These are phyloP conservation scores for Lordiphosa collinella DNA, from an alignment of 1,140 invertebrate genomes.

Conservation along the genomic window DNA sequence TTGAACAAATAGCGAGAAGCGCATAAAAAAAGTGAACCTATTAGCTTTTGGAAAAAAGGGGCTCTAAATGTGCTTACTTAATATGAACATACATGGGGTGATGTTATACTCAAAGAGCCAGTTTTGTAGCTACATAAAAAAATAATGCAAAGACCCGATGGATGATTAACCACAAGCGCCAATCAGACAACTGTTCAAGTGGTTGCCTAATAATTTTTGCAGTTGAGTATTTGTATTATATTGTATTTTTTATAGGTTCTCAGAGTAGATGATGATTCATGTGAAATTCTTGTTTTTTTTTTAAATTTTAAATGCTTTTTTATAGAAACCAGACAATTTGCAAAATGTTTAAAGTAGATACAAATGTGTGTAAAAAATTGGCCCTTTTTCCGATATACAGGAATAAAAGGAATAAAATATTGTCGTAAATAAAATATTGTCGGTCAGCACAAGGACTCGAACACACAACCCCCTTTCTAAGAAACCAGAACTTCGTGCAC, in stretches of 20 bases:
- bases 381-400: too few relatives aligned
- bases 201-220: conserved; percentile 21
- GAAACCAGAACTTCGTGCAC: too few relatives aligned
- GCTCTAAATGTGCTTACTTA: conserved; percentile 18
- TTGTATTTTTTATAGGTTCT: conserved; percentile 14
- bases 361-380: too few relatives aligned
- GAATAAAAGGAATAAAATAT: too few relatives aligned
- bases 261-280: conserved; percentile 34
- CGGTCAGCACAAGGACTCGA: too few relatives aligned
- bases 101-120: neutral
- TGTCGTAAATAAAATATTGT: too few relatives aligned
- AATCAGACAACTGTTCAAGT: conserved; percentile 38
- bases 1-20: conserved; percentile 47
- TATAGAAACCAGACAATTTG: conserved; percentile 3
- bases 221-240: conserved; percentile 14
- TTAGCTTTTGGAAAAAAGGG: conserved; percentile 44
- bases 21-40: conserved; percentile 39
- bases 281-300: conserved; percentile 31
- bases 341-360: neutral
- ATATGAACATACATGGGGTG: neutral
- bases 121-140: neutral
- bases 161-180: conserved; percentile 6
- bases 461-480: too few relatives aligned
- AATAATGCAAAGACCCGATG: conserved; percentile 8
- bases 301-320: too few relatives aligned